Evolutionary conservation across 2,113 vertebrate genomes (phyloP).

Genomic region (Setophaga petechia): DNA sequence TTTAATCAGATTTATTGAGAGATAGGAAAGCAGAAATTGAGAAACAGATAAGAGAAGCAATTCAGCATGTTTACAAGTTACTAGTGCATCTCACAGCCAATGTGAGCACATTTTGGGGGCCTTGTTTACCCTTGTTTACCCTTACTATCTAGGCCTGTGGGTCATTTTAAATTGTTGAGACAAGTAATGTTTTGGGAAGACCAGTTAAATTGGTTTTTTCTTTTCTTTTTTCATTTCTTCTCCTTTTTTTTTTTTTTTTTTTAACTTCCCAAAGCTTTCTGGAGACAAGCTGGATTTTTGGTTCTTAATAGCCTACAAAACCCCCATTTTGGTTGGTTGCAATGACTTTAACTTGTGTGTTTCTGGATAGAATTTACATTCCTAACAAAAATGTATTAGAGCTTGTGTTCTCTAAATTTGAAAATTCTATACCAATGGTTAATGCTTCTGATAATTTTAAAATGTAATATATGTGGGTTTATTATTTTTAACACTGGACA

Average conservation of each 20-base stretch:
- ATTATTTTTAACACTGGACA: background rate
- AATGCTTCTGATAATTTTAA: background rate
- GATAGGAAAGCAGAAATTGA: conserved; percentile 30
- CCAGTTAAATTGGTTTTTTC: background rate
- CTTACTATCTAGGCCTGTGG: background rate
- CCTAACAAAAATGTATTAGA: background rate
- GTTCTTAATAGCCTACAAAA: background rate
- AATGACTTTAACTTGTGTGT: background rate
- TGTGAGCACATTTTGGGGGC: background rate
- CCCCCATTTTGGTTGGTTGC: background rate
- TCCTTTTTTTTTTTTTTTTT: background rate
- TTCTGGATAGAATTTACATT: background rate
- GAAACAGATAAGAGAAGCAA: conserved; percentile 13
- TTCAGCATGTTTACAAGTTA: background rate
- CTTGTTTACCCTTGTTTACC: background rate
- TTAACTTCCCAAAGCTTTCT: background rate
- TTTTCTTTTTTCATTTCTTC: background rate
- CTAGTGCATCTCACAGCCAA: background rate
- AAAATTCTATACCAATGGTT: background rate
- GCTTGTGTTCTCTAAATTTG: background rate
- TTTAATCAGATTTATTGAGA: conserved; percentile 59
- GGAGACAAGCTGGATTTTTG: background rate
- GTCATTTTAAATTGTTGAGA: background rate
- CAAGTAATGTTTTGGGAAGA: background rate
- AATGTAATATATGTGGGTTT: background rate